These are phyloP conservation scores for Tortricodes alternella DNA, from an alignment of 2,888 invertebrate genomes.

Conservation along the genomic window DNA sequence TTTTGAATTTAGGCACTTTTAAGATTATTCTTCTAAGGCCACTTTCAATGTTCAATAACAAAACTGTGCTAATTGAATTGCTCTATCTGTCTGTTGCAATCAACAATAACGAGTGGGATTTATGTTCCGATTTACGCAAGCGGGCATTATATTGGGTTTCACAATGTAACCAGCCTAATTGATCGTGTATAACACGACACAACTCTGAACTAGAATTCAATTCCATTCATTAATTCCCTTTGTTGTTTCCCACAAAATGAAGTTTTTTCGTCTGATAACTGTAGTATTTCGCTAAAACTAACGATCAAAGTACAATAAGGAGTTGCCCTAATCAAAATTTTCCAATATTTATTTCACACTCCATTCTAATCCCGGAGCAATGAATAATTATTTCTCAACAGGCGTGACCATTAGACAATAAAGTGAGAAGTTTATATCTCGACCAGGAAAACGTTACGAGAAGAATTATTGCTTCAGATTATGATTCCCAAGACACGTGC, in stretches of 20 bases:
- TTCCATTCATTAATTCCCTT: not conserved
- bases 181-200: slow-evolving; percentile 32
- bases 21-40: too few species aligned
- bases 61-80: slow-evolving; percentile 36
- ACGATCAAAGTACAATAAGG: not conserved
- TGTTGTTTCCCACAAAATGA: too few species aligned
- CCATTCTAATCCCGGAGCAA: slow-evolving; percentile 51
- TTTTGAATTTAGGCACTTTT: too few species aligned
- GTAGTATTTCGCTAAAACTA: too few species aligned
- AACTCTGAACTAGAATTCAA: not conserved
- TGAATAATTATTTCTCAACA: slow-evolving; percentile 59
- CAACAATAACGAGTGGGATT: slow-evolving; percentile 34
- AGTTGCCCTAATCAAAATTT: not conserved
- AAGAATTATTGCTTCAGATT: slow-evolving; percentile 54
- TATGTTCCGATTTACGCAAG: slow-evolving; percentile 34
- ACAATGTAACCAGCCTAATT: slow-evolving; percentile 44
- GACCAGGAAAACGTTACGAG: slow-evolving; percentile 51
- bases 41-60: slow-evolving; percentile 17
- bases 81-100: slow-evolving; percentile 32
- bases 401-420: slow-evolving; percentile 62
- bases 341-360: not conserved
- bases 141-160: slow-evolving; percentile 23
- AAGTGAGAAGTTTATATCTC: slow-evolving; percentile 55
- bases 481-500: slow-evolving; percentile 55
- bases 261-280: too few species aligned